Base-by-base conservation (phyloP, 2,888 invertebrate genomes). In the Opisthograptis luteolata region DNA sequence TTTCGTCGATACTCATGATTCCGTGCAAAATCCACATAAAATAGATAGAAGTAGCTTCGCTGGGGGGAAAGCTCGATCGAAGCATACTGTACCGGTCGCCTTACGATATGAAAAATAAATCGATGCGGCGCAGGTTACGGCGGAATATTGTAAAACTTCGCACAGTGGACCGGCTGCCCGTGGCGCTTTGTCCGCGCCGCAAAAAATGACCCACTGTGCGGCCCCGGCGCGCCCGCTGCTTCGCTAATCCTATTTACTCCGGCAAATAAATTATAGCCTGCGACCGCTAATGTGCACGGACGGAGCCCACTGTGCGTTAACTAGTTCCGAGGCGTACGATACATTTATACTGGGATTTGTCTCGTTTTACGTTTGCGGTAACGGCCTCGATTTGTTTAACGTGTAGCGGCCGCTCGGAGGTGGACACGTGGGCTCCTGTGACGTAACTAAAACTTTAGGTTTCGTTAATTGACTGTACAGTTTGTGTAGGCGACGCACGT, bases 161-260 rank as follows among this genome's bases (percentile, higher is more conserved):
- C 58, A 43, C 52, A 46, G 51, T 45, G 51, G 45, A 37, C 50
- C 37, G 52, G 53, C 58, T 40, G 52, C 55, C 66, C 58, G 69
- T 59, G 57, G 65, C 62, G 69, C 66, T 70, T 72, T 72, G 70
- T 76, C 60, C 69, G 60, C 42, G 40, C 65, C 60, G 70, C 70
- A 74, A 70, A 84, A 87, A 86, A 85, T 81, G 79, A 77, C 75
- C 79, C 76, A 79, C 75, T 71, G 75, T 71, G 75, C 73, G 65
- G 36, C 35, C 5, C 15, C 53, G 27, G 42, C 19, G 71, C 76
- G 62, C 83, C 82, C 76, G 84, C 76, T 70, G 85, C 73, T 84
- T 77, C 68, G 85, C 76, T 88, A 87, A 88, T 86, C 86, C 85
- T 82, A 87, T 88, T 87, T 87, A 79, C 81, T 71, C 66, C 55